phyloP scores from a whole-genome alignment of 2,113 vertebrate genomes.

The Pachyramphus minor region DNA sequence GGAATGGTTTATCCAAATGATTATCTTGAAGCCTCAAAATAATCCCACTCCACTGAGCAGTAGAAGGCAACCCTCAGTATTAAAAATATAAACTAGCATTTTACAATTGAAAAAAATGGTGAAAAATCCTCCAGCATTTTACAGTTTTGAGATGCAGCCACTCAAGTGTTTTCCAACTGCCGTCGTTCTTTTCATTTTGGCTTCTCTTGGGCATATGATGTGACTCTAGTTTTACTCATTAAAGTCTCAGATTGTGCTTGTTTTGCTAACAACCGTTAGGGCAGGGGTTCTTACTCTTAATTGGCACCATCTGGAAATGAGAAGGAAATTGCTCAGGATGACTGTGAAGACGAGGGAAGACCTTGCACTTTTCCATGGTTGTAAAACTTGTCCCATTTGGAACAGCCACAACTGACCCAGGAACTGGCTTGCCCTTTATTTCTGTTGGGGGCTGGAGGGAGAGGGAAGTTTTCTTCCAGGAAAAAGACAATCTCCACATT shows the following conservation, averaged over 20 bases:
- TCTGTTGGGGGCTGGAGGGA: neutral
- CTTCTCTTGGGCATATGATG: constrained; percentile 47
- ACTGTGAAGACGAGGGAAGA: neutral
- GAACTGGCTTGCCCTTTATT: neutral
- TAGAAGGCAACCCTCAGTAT: neutral
- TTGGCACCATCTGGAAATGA: constrained; percentile 63
- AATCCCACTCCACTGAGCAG: neutral
- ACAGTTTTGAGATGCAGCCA: neutral
- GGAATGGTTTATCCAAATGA: neutral
- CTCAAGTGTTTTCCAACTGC: neutral
- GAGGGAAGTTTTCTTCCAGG: neutral
- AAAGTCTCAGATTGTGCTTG: constrained; percentile 60
- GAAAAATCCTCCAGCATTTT: neutral
- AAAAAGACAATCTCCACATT: neutral
- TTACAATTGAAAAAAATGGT: neutral
- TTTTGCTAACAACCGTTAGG: constrained; percentile 62
- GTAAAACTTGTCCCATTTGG: constrained; percentile 12
- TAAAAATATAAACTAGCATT: neutral
- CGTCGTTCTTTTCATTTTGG: constrained; percentile 27
- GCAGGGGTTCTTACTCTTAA: constrained; percentile 61
- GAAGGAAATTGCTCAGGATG: neutral
- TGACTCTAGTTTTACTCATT: constrained; percentile 60
- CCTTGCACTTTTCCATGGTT: neutral
- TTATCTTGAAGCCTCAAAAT: neutral
- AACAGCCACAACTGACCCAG: neutral